These are phyloP conservation scores for Mycogona germanica DNA, from an alignment of 2,888 invertebrate genomes.

Conservation along the genomic window DNA sequence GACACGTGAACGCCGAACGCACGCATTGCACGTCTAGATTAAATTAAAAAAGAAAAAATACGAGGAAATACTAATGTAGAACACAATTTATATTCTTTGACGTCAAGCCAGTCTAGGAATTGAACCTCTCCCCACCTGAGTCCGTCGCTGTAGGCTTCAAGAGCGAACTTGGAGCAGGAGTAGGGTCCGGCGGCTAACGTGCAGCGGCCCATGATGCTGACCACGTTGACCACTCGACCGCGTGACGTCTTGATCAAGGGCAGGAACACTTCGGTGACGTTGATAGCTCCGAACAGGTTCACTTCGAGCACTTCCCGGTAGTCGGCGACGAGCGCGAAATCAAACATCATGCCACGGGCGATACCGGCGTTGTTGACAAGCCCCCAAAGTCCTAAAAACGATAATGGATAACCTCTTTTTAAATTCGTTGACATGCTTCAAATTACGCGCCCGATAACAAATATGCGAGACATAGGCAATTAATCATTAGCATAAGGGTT, in stretches of 20 bases:
- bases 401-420: background rate
- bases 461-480: too few relatives aligned
- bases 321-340: constrained; percentile 13
- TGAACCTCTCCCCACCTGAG: constrained; percentile 5
- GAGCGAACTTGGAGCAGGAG: constrained; percentile 16
- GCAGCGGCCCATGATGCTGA: constrained; percentile 18
- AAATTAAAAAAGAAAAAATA: background rate
- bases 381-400: constrained; percentile 15
- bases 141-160: constrained; percentile 18
- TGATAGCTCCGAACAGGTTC: constrained; percentile 13
- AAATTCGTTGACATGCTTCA: too few relatives aligned
- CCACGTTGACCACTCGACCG: constrained; percentile 11
- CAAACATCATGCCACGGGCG: constrained; percentile 15
- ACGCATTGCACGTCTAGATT: constrained; percentile 11
- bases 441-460: too few relatives aligned
- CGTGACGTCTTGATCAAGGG: constrained; percentile 12
- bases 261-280: constrained; percentile 13
- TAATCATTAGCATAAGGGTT: too few relatives aligned
- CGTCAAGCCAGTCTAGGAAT: too few relatives aligned
- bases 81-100: background rate
- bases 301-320: constrained; percentile 16
- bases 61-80: background rate
- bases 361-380: constrained; percentile 19
- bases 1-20: constrained; percentile 12
- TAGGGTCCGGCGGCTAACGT: constrained; percentile 15